phyloP scores from a whole-genome alignment of 2,888 invertebrate genomes.

The Pristionchus fissidentatus region DNA sequence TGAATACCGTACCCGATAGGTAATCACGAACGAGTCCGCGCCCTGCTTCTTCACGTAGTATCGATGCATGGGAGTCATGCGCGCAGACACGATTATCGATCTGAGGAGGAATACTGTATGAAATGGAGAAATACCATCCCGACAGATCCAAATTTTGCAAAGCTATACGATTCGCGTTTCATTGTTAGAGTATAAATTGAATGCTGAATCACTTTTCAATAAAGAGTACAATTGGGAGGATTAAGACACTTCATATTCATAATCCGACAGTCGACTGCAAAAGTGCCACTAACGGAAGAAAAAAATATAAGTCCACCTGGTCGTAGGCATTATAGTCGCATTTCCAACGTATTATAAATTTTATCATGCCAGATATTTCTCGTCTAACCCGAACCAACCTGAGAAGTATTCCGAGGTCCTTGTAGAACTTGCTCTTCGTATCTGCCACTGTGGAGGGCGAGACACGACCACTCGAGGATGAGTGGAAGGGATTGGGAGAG shows the following conservation, averaged over 20 bases:
- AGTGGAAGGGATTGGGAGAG: constrained; percentile 32
- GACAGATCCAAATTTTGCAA: not conserved
- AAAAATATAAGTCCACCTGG: no score
- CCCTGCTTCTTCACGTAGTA: constrained; percentile 58
- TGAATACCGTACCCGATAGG: constrained; percentile 50
- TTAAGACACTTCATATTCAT: no score
- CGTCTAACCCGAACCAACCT: not conserved
- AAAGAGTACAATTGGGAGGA: no score
- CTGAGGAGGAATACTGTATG: not conserved
- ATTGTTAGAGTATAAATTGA: no score
- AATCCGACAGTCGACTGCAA: no score
- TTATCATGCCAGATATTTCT: no score
- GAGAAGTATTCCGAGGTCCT: constrained; percentile 8
- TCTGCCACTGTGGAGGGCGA: constrained; percentile 4
- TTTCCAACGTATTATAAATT: no score
- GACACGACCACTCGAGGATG: not conserved
- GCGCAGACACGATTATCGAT: constrained; percentile 48
- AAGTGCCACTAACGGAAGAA: no score
- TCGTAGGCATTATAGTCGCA: no score
- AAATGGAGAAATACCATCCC: not conserved
- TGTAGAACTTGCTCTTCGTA: constrained; percentile 45
- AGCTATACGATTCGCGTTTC: not conserved
- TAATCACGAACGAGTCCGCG: constrained; percentile 56
- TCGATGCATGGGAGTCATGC: constrained; percentile 57
- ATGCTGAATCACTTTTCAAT: no score